phyloP scores from a whole-genome alignment of 1,140 invertebrate genomes.

The Drosophila subpulchrella region DNA sequence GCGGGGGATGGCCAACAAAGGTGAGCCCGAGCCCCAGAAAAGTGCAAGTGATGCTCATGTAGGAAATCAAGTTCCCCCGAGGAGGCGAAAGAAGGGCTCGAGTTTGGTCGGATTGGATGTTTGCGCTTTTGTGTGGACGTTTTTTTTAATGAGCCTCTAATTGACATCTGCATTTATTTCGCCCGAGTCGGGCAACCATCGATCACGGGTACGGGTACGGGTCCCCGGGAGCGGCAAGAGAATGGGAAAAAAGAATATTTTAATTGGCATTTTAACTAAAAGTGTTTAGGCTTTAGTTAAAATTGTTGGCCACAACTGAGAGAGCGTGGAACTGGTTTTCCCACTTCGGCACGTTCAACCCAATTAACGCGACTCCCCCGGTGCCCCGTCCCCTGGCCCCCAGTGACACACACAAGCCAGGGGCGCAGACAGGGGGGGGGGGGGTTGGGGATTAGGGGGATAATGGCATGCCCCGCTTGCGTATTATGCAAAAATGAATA shows the following conservation, averaged over 20 bases:
- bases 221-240: constrained; percentile 13
- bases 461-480: constrained; percentile 43
- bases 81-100: constrained; percentile 13
- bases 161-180: constrained; percentile 84
- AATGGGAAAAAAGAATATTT: constrained; percentile 76
- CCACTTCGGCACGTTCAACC: constrained; percentile 74
- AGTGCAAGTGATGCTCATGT: constrained; percentile 83
- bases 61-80: constrained; percentile 59
- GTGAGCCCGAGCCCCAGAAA: constrained; percentile 63
- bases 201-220: constrained; percentile 51
- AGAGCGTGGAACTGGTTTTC: constrained; percentile 63
- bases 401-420: too few species aligned
- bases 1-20: constrained; percentile 17
- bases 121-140: constrained; percentile 47
- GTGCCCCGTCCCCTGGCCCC: constrained; percentile 2
- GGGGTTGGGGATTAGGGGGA: constrained; percentile 4
- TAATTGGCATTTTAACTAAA: constrained; percentile 85
- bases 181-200: constrained; percentile 59
- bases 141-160: constrained; percentile 84
- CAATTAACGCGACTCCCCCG: constrained; percentile 68
- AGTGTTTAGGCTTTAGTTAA: constrained; percentile 85
- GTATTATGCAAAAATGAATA: constrained; percentile 81
- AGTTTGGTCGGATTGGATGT: constrained; percentile 18
- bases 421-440: not conserved
- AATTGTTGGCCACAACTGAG: constrained; percentile 66